Evolutionary conservation across 2,797 vertebrate species (phyloP).

Genomic region (Bradypus variegatus): DNA sequence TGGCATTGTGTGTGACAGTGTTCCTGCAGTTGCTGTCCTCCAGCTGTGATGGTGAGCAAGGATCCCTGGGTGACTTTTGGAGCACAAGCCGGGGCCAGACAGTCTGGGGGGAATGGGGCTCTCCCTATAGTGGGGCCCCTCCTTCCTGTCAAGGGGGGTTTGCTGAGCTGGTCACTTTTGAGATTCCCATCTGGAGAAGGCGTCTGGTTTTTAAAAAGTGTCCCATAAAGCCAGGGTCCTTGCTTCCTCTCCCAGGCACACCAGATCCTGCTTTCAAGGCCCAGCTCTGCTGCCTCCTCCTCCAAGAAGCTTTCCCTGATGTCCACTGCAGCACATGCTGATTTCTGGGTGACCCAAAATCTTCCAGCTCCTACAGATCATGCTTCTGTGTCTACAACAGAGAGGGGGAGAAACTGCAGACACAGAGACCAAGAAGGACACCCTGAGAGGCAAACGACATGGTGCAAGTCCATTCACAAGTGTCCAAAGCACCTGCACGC

Average conservation of each 20-base stretch:
- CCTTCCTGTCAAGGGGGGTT: no score
- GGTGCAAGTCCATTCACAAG: neutral
- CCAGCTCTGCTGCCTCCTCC: neutral
- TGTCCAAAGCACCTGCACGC: neutral
- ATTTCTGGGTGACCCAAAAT: no score
- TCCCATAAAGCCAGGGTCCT: neutral
- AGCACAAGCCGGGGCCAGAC: neutral
- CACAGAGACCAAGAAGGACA: neutral
- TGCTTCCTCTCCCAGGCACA: neutral
- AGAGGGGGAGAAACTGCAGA: neutral
- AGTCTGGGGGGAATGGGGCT: neutral
- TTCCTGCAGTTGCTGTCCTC: neutral
- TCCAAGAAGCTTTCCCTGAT: neutral
- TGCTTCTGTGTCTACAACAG: neutral
- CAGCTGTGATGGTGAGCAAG: neutral
- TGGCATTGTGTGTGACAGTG: no score
- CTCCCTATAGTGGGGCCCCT: neutral
- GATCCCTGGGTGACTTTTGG: neutral
- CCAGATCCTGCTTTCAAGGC: neutral
- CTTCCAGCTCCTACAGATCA: neutral
- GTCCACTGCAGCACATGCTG: accelerated
- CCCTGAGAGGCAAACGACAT: neutral
- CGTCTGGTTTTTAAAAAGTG: neutral
- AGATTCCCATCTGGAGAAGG: neutral
- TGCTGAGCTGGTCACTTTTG: neutral